Evolutionary conservation across 2,888 invertebrate genomes (phyloP).

Genomic region (Conomelus anceps): DNA sequence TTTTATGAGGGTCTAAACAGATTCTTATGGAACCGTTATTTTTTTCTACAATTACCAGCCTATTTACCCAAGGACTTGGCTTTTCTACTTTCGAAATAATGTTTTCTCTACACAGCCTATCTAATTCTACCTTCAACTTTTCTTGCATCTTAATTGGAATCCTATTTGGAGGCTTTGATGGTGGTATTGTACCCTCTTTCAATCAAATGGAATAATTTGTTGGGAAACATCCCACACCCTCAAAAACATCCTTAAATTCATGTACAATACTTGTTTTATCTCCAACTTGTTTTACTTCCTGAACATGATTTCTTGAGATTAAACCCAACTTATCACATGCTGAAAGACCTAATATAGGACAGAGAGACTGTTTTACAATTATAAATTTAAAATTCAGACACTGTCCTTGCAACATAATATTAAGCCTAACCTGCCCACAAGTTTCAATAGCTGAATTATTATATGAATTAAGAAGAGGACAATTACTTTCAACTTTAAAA

Average conservation of each 20-base stretch:
- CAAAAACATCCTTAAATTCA: background rate
- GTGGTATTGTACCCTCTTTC: background rate
- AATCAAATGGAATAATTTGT: background rate
- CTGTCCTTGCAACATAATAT: no score
- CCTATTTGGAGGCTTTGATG: background rate
- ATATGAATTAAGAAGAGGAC: background rate
- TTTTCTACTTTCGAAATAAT: conserved; percentile 21
- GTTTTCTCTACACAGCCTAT: background rate
- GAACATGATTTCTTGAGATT: background rate
- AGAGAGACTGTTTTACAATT: background rate
- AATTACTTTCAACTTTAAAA: background rate
- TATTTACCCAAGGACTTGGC: conserved; percentile 16
- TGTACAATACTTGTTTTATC: background rate
- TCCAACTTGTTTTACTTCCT: background rate
- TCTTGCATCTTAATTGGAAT: conserved; percentile 13
- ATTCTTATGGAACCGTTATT: conserved; percentile 20
- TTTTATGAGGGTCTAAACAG: conserved; percentile 25
- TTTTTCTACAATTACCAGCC: conserved; percentile 22
- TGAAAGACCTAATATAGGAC: background rate
- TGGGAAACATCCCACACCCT: background rate
- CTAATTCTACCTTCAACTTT: conserved; percentile 5
- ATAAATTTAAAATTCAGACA: no score
- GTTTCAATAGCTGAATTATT: background rate
- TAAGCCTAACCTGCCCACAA: no score
- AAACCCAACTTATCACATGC: background rate